phyloP scores from a whole-genome alignment of 2,888 invertebrate genomes.

The Pandemis corylana region DNA sequence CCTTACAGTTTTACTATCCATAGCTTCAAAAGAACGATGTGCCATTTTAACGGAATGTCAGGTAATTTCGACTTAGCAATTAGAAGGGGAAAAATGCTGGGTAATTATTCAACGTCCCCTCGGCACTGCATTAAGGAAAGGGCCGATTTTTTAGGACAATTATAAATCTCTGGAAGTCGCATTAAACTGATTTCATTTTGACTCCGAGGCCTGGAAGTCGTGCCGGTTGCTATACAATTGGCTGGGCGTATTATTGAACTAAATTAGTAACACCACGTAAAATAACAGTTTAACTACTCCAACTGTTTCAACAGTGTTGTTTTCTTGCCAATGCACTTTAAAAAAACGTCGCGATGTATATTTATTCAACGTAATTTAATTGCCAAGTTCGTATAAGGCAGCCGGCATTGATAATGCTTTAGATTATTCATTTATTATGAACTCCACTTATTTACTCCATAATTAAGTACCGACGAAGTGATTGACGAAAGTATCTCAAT shows the following conservation, averaged over 20 bases:
- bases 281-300: neutral
- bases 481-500: conserved; percentile 12
- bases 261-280: neutral
- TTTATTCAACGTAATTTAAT: neutral
- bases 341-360: too few species aligned
- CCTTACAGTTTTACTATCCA: conserved; percentile 21
- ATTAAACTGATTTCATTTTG: conserved; percentile 37
- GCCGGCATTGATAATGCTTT: neutral
- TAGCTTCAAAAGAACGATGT: conserved; percentile 29
- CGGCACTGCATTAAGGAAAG: conserved; percentile 40
- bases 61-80: conserved; percentile 40
- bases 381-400: neutral
- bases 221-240: neutral
- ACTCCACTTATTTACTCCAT: neutral
- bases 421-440: neutral
- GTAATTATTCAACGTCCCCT: conserved; percentile 41
- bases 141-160: conserved; percentile 39
- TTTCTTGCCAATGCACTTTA: too few species aligned
- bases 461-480: conserved; percentile 3
- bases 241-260: neutral
- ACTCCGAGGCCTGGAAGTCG: neutral
- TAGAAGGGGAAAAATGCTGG: conserved; percentile 41
- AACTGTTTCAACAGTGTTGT: too few species aligned
- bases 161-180: conserved; percentile 40
- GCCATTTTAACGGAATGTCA: conserved; percentile 39